Percentiles rank a stretch among this genome's conserved stretches.
phyloP scores from a whole-genome alignment of 2,888 invertebrate species.

The Cloeon dipterum region DNA sequence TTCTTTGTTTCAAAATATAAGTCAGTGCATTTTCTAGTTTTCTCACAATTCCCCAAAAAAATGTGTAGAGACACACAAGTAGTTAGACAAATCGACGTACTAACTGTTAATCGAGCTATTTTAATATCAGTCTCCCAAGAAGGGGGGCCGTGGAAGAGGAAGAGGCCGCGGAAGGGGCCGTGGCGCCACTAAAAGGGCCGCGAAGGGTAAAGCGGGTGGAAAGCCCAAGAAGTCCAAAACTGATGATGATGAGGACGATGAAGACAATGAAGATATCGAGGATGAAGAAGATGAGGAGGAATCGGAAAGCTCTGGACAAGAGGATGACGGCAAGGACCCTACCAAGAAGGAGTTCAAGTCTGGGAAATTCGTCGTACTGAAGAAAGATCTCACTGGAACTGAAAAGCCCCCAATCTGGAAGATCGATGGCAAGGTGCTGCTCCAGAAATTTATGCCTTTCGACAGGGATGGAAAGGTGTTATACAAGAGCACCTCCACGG shows the following conservation, averaged over 20 bases:
- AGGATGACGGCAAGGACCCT: slow-evolving; percentile 1
- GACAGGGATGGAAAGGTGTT: slow-evolving; percentile 19
- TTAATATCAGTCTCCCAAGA: background rate
- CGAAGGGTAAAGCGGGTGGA: background rate
- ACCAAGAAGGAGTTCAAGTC: slow-evolving; percentile 9
- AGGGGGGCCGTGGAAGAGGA: background rate
- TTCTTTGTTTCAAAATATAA: too few species aligned
- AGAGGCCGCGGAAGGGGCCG: background rate
- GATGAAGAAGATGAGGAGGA: slow-evolving; percentile 1
- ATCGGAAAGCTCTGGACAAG: background rate
- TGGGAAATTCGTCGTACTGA: slow-evolving; percentile 19
- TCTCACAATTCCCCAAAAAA: too few species aligned
- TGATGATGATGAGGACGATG: background rate
- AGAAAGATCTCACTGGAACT: slow-evolving; percentile 15
- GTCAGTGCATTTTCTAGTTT: too few species aligned
- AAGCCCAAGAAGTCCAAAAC: background rate
- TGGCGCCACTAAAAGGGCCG: background rate
- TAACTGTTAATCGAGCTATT: too few species aligned
- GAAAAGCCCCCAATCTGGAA: slow-evolving; percentile 25
- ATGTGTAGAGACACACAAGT: too few species aligned
- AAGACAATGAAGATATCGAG: background rate
- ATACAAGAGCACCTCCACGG: slow-evolving; percentile 13
- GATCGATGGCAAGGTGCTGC: slow-evolving; percentile 19
- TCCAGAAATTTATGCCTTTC: slow-evolving; percentile 20
- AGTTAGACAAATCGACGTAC: too few species aligned